Conservation (phyloP, 2,113 vertebrate species). For the Amblyopsis rosae region DNA sequence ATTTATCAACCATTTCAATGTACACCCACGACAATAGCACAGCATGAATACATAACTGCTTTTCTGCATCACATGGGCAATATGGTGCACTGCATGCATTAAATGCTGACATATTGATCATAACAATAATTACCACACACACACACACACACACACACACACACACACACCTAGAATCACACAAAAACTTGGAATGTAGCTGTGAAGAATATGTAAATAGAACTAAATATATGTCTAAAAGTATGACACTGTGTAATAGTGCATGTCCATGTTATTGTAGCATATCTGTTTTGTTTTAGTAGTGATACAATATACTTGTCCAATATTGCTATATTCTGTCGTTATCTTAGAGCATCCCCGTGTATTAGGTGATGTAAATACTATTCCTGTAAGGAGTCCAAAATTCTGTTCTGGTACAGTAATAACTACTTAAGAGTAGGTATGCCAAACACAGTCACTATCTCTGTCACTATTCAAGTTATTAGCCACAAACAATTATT, state of each 20-base stretch:
- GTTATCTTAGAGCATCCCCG: constrained; percentile 80
- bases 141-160: constrained; percentile 33
- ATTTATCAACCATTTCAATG: constrained; percentile 15
- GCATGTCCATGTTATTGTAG: constrained; percentile 87
- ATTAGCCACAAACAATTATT: constrained; percentile 28
- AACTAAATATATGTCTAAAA: constrained; percentile 53
- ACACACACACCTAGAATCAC: constrained; percentile 23
- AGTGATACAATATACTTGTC: constrained; percentile 76
- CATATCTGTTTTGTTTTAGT: constrained; percentile 80
- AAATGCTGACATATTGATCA: neutral
- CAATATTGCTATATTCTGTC: constrained; percentile 79
- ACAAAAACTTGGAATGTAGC: constrained; percentile 70
- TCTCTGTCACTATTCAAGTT: constrained; percentile 8
- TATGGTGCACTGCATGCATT: constrained; percentile 36
- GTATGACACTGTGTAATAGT: constrained; percentile 69
- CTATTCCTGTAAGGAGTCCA: constrained; percentile 76
- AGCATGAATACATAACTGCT: constrained; percentile 14
- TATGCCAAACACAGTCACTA: constrained; percentile 6
- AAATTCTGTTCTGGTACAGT: constrained; percentile 70
- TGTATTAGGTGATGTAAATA: constrained; percentile 84
- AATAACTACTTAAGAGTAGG: constrained; percentile 19
- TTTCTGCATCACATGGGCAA: constrained; percentile 1
- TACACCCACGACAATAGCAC: constrained; percentile 45
- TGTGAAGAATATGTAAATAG: constrained; percentile 75
- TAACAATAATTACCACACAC: constrained; percentile 5